Evolutionary conservation across 1,140 invertebrate genomes (phyloP), one percentile per base, ranked within the genome.

Genomic region (Diorhabda carinulata): DNA sequence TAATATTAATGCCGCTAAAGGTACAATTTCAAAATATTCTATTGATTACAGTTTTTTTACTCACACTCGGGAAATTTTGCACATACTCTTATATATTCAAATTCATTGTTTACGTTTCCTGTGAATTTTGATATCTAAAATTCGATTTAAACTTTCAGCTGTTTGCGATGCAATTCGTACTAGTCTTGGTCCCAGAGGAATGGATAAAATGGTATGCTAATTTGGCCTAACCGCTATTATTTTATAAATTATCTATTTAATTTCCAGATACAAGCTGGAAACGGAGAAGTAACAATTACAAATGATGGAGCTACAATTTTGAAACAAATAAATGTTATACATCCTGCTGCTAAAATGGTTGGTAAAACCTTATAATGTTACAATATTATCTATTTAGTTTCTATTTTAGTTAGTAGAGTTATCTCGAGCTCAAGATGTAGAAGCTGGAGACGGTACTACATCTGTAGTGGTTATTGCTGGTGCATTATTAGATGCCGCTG

Each of bases 261-360:
- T 60, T 82, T 83, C 69, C 75, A 90, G 93, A 99, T 99, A 74
- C 98, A 99, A 87, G 87, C 94, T 61, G 88, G 88, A 9, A 98
- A 97, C 86, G 97, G 97, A 6, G 97, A 98, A 87, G 98, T 99
- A 0, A 99, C 97, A 6, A 99, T 99, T 68, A 99, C 98, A 60
- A 99, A 99, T 87, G 98, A 99, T 88, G 98, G 98, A 70, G 98
- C 98, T 43, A 99, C 98, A 43, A 99, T 99, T 84, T 84, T 99
- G 56, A 98, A 99, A 82, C 92, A 99, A 85, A 99, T 99, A 92
- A 96, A 97, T 84, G 96, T 99, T 6, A 86, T 97, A 73, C 98
- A 99, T 84, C 98, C 98, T 68, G 97, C 98, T 75, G 98, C 98
- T 57, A 99, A 98, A 90, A 99, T 99, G 97, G 94, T 96, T 87